phyloP scores from a whole-genome alignment of 2,888 invertebrate genomes.

The Drosophila recens region DNA sequence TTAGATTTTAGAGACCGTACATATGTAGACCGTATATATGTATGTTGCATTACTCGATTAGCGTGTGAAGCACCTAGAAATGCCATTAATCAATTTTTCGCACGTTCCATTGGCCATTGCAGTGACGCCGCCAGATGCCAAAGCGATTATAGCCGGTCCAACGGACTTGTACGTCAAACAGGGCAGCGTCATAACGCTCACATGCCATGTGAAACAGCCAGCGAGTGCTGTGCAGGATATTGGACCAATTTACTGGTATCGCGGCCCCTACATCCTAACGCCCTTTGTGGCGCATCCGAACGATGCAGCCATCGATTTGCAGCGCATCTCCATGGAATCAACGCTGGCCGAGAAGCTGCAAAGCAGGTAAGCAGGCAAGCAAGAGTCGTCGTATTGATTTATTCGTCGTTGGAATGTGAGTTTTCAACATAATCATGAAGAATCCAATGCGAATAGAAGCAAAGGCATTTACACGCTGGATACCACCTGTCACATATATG shows the following conservation, averaged over 20 bases:
- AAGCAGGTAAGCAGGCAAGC: conserved; percentile 85
- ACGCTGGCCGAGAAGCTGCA: conserved; percentile 89
- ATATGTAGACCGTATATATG: too few relatives aligned
- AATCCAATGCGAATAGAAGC: conserved; percentile 12
- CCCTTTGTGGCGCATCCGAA: conserved; percentile 84
- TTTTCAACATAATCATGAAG: conserved; percentile 25
- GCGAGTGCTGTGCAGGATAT: conserved; percentile 87
- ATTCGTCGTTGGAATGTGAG: conserved; percentile 12
- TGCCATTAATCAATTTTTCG: conserved; percentile 75
- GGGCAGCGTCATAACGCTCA: conserved; percentile 90
- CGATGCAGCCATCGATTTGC: conserved; percentile 84
- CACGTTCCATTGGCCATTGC: conserved; percentile 56
- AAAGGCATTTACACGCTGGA: conserved; percentile 31
- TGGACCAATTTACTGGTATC: conserved; percentile 90
- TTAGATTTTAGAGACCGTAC: neutral
- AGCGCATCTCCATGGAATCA: conserved; percentile 85
- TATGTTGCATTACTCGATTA: conserved; percentile 24
- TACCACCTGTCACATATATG: neutral
- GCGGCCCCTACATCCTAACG: conserved; percentile 86
- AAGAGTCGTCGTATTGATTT: conserved; percentile 2
- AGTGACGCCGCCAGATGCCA: conserved; percentile 87
- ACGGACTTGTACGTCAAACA: conserved; percentile 90
- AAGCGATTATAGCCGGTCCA: conserved; percentile 89
- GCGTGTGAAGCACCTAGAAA: conserved; percentile 40
- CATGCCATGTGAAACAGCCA: conserved; percentile 90